Evolutionary conservation across 1,140 invertebrate genomes (phyloP).

Genomic region (Plutomurus gul): DNA sequence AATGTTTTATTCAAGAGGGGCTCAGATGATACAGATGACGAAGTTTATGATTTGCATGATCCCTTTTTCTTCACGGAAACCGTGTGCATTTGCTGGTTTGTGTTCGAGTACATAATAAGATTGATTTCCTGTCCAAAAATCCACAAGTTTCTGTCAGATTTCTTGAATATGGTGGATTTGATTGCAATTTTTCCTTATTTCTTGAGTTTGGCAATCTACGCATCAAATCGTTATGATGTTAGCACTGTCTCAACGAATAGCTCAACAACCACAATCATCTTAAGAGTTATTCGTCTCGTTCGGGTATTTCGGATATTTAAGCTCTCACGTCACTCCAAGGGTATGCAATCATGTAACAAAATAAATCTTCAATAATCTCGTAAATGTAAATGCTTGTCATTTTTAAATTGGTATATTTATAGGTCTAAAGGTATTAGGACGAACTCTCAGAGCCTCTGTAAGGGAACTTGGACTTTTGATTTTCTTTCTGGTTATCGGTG

Average conservation of each 20-base stretch:
- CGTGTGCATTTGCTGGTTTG: conserved; percentile 95
- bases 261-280: conserved; percentile 56
- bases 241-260: no score
- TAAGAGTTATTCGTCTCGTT: conserved; percentile 62
- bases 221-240: no score
- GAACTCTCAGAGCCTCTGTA: conserved; percentile 67
- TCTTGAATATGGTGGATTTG: conserved; percentile 90
- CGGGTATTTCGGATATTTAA: conserved; percentile 64
- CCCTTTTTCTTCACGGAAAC: conserved; percentile 91
- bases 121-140: conserved; percentile 82
- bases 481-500: conserved; percentile 61
- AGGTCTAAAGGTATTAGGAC: conserved; percentile 61
- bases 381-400: no score
- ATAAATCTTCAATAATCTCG: not conserved
- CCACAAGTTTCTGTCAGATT: conserved; percentile 74
- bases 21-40: not conserved
- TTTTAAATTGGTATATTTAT: no score
- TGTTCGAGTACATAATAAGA: conserved; percentile 84
- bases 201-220: not conserved
- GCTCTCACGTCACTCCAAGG: conserved; percentile 58
- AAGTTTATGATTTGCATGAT: not conserved
- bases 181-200: conserved; percentile 68
- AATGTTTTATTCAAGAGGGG: no score
- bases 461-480: conserved; percentile 41
- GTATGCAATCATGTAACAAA: conserved; percentile 31